Evolutionary conservation across 2,888 invertebrate species (phyloP), one percentile per base, ranked within the genome.

Genomic region (Melipona bicolor): DNA sequence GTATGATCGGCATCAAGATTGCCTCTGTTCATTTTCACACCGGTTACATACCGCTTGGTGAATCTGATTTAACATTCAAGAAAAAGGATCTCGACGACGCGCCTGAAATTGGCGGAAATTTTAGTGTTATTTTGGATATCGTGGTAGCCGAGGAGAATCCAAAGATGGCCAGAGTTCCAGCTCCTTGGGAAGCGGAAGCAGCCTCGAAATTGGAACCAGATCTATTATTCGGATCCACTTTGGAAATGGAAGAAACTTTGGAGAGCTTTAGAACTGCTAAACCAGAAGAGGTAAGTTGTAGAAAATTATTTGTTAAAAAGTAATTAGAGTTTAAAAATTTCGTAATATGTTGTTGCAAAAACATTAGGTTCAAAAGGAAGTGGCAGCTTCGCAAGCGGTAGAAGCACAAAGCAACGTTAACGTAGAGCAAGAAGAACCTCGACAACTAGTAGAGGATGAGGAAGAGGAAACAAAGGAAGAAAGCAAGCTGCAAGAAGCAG

Each of bases 21-120:
- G 97, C 98, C 74, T 97, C 98, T 90, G 95, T 98, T 64, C 98
- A 98, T 95, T 97, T 99, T 91, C 98, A 99, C 94, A 97, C 98
- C 13, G 99, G 99, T 71, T 98, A 97, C 94, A 96, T 98, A 81
- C 95, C 96, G 0, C 96, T 96, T 88, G 96, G 96, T 85, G 97
- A 97, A 91, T 97, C 97, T 68, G 96, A 96, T n/a, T 94, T 98
- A 76, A 96, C 96, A 83, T 98, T 97, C 91, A 96, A 96, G 76
- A 96, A 96, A 96, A 96, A 94, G 49, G 98, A 98, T 93, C 95
- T 98, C 87, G 98, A 98, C 94, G 98, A 98, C 76, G 95, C 97
- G 79, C 97, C 97, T 5, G 98, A 98, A 82, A 93, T 95, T 0
- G 95, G 95, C 4, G 96, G 96, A 19, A 96, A 96, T 90, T 97